Evolutionary conservation across 1,140 invertebrate species (phyloP), one percentile per base, ranked within the genome.

Genomic region (Orius laevigatus): DNA sequence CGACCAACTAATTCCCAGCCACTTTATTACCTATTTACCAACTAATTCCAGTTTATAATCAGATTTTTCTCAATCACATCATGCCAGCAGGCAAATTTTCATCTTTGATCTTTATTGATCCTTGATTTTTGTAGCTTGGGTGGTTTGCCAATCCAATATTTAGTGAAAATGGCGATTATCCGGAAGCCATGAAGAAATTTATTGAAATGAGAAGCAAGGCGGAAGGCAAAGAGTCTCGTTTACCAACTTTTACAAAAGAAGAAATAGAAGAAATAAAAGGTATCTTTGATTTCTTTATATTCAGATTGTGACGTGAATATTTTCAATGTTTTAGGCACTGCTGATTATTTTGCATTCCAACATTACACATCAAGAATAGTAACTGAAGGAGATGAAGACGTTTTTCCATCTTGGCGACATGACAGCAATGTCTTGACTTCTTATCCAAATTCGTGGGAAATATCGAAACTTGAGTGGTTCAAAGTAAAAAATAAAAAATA

Each of bases 111-210:
- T n/a, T n/a, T n/a, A 25, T 25, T 25, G 25, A 8, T 25, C 8
- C 8, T 25, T 25, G 5, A 20, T 46, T 53, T 8, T 62, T 58
- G 36, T 55, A 72, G 68, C 54, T 57, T 34, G 69, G 69, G 5
- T 73, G 71, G 68, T 78, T 70, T 52, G 70, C 66, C 1, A 65
- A 78, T 62, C 76, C 78, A 5, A 72, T 81, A 43, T 75, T 71
- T 54, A 68, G 68, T 9, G 64, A 60, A 49, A 58, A 61, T 11
- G 78, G 78, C 6, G 72, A 80, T 54, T 81, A 78, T 57, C 76
- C 78, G 2, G 51, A 61, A 47, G 61, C 74, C 14, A 68, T 81
- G 62, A 73, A 70, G 51, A 59, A 71, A 18, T 66, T 66, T 25
- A 62, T 81, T 2, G 64, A 62, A 8, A 55, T 58, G 8, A 66